Conservation (phyloP, 2,888 invertebrate species). For the Tiphia femorata region DNA sequence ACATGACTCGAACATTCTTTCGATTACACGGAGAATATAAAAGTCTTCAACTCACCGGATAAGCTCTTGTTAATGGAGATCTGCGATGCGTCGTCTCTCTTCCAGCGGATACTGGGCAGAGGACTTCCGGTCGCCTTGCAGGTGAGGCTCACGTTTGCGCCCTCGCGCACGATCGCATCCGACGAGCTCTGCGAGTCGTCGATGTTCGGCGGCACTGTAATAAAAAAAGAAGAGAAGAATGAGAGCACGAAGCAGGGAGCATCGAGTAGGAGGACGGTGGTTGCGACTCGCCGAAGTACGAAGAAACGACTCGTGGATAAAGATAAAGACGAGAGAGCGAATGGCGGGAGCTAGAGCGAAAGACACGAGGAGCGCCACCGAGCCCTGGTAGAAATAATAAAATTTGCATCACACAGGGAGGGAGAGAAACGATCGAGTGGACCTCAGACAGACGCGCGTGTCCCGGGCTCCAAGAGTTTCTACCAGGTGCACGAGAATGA, state of each 20-base stretch:
- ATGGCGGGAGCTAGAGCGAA: neutral
- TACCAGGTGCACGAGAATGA: constrained; percentile 13
- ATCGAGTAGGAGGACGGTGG: too few relatives aligned
- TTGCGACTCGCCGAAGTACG: neutral
- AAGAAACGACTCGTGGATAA: neutral
- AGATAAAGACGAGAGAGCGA: too few relatives aligned
- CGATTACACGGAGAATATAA: too few relatives aligned
- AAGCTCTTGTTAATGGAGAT: constrained; percentile 88
- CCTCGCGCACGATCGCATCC: constrained; percentile 92
- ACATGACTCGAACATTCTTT: too few relatives aligned
- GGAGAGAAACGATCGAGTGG: constrained; percentile 21
- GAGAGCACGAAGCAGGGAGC: neutral
- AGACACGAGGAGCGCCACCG: too few relatives aligned
- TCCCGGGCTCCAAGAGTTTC: constrained; percentile 14
- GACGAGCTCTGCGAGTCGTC: constrained; percentile 92
- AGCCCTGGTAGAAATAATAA: constrained; percentile 29
- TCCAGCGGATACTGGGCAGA: constrained; percentile 90
- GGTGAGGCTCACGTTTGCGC: constrained; percentile 88
- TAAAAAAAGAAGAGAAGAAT: too few relatives aligned
- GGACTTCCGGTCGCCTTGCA: constrained; percentile 93
- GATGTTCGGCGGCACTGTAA: constrained; percentile 91
- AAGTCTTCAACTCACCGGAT: constrained; percentile 73
- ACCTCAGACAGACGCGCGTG: too few relatives aligned
- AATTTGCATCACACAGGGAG: constrained; percentile 37
- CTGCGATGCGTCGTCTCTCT: constrained; percentile 88